Evolutionary conservation across 2,113 vertebrate species (phyloP), one percentile per base, ranked within the genome.

Genomic region (Varanus salvator): DNA sequence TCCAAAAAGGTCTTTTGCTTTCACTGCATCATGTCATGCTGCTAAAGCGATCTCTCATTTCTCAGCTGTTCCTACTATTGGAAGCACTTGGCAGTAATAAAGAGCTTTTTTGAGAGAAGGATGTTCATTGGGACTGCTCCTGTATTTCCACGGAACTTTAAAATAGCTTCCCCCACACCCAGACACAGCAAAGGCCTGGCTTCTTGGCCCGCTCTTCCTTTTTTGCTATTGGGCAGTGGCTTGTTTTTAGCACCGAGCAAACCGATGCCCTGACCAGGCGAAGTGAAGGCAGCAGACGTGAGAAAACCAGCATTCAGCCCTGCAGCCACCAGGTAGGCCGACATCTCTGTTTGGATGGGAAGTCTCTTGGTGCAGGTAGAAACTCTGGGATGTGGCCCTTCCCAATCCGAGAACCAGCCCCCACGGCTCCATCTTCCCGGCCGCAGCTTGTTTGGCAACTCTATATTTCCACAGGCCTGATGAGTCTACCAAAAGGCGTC

Each of bases 121-220:
- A 85, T 80, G 81, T 93, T 96, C 94, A 74, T 94, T 94, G 94
- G 95, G 95, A 95, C 94, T 90, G 80, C 38, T 81, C 93, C 86
- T 85, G 3, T 93, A 74, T 93, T 86, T 88, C 87, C 69, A 88
- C 82, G 93, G 95, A 95, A 93, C 93, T 81, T 94, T 89, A 0
- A 4, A 2, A 0, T 90, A 92, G 90, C 75, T 54, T 93, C 80
- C 95, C 66, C 94, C 94, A 93, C 93, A 94, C 94, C 72, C 93
- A 94, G 89, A 93, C 38, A 93, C 84, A 86, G 23, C 90, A 94
- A 80, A 0, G 83, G 76, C 74, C 44, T 0, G 82, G 82, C 88
- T 86, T 81, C 94, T 93, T 90, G 94, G 90, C 88, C 95, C 94
- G 90, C 44, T 12, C 86, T 80, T 0, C 11, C 92, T 89, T 91